Evolutionary conservation across 2,888 invertebrate species (phyloP), one percentile per base, ranked within the genome.

Genomic region (Pedicia rivosa): DNA sequence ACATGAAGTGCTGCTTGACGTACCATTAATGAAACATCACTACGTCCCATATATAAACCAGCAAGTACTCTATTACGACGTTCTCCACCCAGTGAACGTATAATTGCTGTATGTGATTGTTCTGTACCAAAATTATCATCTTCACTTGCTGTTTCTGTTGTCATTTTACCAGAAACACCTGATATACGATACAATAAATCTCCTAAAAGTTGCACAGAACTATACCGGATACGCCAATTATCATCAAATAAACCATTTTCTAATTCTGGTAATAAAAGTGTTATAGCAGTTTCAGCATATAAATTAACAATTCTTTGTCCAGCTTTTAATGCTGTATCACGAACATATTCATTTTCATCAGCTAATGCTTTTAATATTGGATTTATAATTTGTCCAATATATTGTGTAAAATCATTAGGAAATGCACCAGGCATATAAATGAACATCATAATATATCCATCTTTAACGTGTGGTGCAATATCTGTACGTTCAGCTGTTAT

Each of bases 381-480:
- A 58, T 88, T 94, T 51, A 98, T 90, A 49, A 98, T 95, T 57
- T 88, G 87, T 0, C 94, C 86, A 52, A 95, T 84, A 63, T 95
- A 99, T 0, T 86, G 87, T 2, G 86, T 81, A 63, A 99, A 99
- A 55, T 91, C 88, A 44, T 80, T 78, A 5, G 88, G 90, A 64
- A 99, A 97, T 9, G 94, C 92, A 42, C 82, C 81, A 3, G 98
- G 98, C 79, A 98, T 86, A 65, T 97, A 99, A 53, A 98, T 97
- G 62, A 95, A 99, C 90, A 98, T 91, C 91, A 98, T 94, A 43
- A 99, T 94, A 65, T 99, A 99, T 29, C 98, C 98, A 64, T 98
- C 98, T 53, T 97, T 88, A 2, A 98, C 95, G 62, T 94, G 91
- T 1, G 98, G 87, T 5, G 91, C 87, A 49, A 91, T 87, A 58